Base-by-base conservation (phyloP, 2,888 invertebrate genomes). In the Ornithoptera alexandrae region DNA sequence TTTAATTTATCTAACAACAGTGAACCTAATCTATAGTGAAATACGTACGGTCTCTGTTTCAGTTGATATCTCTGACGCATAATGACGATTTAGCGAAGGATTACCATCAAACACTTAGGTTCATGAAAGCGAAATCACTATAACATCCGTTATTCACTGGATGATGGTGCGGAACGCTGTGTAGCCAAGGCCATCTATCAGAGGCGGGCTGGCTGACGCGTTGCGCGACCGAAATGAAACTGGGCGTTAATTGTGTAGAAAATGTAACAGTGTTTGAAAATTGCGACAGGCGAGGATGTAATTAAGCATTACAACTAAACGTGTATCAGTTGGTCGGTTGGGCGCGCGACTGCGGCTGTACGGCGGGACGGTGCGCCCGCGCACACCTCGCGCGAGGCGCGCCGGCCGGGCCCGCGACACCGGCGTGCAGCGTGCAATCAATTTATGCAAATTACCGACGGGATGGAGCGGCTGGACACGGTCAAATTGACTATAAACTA, bases 41-140 rank as follows among this genome's bases (percentile, higher is more conserved):
- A 86, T 91, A 92, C 92, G 78, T 92, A 92, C 92, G 87, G 84
- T 84, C 85, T 87, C 77, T 92, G 92, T 82, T 92, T 91, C 81
- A 92, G 83, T 82, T 92, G 92, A 81, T 92, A 92, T 78, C 91
- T 84, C 82, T 92, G 92, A 79, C 92, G 90, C 92, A 92, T 92
- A 74, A 74, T 85, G 82, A 71, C 68, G 76, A 62, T 74, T 67
- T 67, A 65, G 36, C 15, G 71, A 73, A 71, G 81, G 78, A 67
- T 59, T 71, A 61, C 72, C 64, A 78, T 75, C 78, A 76, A 80
- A 78, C 78, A 71, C 72, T 74, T 73, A 76, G 75, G 74, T 72
- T 73, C 46, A 74, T 69, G 70, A 73, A 77, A 79, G 80, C 81
- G 81, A 84, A 77, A 84, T 87, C 89, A 89, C 89, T 80, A 79